Evolutionary conservation across 2,113 vertebrate genomes (phyloP).

Genomic region (Notarius quadriscutis): DNA sequence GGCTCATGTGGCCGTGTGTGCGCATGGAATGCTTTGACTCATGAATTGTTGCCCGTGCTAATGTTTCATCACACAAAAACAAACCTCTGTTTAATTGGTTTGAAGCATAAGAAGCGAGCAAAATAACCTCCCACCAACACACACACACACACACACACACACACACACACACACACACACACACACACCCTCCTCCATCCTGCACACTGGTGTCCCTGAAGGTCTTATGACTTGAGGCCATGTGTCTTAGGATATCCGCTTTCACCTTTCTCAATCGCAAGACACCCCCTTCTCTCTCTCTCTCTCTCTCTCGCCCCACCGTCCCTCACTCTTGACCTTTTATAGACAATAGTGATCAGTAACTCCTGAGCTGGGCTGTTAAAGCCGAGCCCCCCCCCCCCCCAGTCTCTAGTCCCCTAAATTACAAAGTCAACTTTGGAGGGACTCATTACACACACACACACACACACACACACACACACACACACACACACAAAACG

Average conservation of each 20-base stretch:
- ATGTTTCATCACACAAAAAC: slow-evolving; percentile 90
- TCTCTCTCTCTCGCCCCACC: slow-evolving; percentile 72
- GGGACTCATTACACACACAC: slow-evolving; percentile 33
- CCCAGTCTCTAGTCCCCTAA: not conserved
- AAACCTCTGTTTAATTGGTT: slow-evolving; percentile 86
- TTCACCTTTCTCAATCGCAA: slow-evolving; percentile 77
- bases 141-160: slow-evolving; percentile 5
- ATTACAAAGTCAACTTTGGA: slow-evolving; percentile 39
- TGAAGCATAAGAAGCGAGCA: slow-evolving; percentile 71
- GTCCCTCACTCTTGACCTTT: slow-evolving; percentile 76
- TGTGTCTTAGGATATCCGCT: slow-evolving; percentile 84
- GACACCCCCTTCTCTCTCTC: slow-evolving; percentile 66
- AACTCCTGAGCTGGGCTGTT: slow-evolving; percentile 52
- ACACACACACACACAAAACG: slow-evolving; percentile 12
- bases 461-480: not conserved
- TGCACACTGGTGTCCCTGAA: slow-evolving; percentile 63
- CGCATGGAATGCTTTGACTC: slow-evolving; percentile 93
- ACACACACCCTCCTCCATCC: slow-evolving; percentile 35
- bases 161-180: slow-evolving; percentile 8
- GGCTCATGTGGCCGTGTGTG: slow-evolving; percentile 82
- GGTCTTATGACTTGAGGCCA: slow-evolving; percentile 81
- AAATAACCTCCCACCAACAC: not conserved
- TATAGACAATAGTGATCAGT: slow-evolving; percentile 77
- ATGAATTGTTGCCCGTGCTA: slow-evolving; percentile 97
- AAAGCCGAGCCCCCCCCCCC: not conserved